Conservation (phyloP, 2,113 vertebrate species). For the Athene noctua region DNA sequence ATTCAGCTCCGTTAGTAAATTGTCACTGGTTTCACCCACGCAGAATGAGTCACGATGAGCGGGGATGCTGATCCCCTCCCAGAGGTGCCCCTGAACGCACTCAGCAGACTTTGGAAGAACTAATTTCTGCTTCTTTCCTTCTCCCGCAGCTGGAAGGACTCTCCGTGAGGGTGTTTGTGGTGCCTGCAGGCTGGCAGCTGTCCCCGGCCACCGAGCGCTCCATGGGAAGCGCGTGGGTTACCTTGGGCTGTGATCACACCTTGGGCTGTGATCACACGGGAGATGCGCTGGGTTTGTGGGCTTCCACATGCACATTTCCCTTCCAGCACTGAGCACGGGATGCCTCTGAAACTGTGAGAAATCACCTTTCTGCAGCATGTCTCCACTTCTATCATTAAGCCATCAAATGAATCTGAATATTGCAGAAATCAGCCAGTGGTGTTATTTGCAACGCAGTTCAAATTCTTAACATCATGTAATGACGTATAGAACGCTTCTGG, state of each 20-base stretch:
- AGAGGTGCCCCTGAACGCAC: not conserved
- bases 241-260: fast-evolving
- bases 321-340: fast-evolving
- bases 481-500: not conserved
- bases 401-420: no score
- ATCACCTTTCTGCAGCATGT: not conserved
- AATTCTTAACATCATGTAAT: not conserved
- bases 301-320: not conserved
- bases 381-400: not conserved
- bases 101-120: fast-evolving
- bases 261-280: fast-evolving
- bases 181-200: not conserved
- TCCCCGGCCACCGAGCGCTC: fast-evolving
- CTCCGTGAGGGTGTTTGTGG: not conserved
- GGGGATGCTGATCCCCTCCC: not conserved
- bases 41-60: fast-evolving
- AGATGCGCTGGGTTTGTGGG: not conserved
- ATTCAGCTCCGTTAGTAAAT: not conserved
- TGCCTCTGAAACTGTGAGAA: not conserved
- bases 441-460: not conserved
- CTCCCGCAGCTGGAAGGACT: not conserved
- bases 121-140: not conserved
- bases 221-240: fast-evolving
- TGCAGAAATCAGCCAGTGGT: not conserved
- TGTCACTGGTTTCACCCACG: fast-evolving